A percentile compares a stretch with the other conserved stretches of the same genome.
Conservation (phyloP, 2,113 vertebrate species). For the Peromyscus polionotus region DNA sequence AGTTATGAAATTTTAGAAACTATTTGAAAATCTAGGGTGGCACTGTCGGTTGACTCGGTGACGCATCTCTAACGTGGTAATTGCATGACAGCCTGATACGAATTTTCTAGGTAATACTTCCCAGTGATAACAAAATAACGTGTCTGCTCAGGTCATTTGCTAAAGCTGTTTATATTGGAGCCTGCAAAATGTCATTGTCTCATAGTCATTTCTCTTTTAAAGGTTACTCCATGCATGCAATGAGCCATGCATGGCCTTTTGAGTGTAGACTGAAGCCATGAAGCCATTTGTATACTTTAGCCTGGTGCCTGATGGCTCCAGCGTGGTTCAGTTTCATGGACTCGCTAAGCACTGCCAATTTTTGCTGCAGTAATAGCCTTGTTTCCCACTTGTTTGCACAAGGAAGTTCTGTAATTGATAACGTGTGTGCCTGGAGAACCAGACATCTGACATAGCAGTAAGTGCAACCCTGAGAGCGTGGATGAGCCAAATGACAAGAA, state of each 20-base stretch:
- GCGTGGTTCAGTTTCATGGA: conserved; percentile 26
- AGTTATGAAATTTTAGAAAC: conserved; percentile 33
- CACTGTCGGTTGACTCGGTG: conserved; percentile 36
- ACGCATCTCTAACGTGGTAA: conserved; percentile 54
- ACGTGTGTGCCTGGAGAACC: conserved; percentile 43
- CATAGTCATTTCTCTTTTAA: conserved; percentile 55
- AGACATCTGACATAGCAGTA: conserved; percentile 24
- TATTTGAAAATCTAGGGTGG: conserved; percentile 42
- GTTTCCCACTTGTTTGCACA: conserved; percentile 68
- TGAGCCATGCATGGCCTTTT: neutral
- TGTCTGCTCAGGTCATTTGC: conserved; percentile 16
- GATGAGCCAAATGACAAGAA: conserved; percentile 42
- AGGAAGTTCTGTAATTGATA: conserved; percentile 55
- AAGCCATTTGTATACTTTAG: conserved; percentile 39
- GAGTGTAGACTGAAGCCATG: conserved; percentile 10
- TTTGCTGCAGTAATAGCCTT: conserved; percentile 33
- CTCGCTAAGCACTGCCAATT: conserved; percentile 7
- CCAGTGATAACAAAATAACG: conserved; percentile 20
- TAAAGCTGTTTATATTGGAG: conserved; percentile 52
- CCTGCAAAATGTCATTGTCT: conserved; percentile 53
- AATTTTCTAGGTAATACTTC: conserved; percentile 50
- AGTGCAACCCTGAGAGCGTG: conserved; percentile 39
- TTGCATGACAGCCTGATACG: neutral
- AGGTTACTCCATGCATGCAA: conserved; percentile 11
- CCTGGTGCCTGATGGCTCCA: conserved; percentile 5